phyloP scores from a whole-genome alignment of 2,113 vertebrate genomes.

The Monopterus albus region DNA sequence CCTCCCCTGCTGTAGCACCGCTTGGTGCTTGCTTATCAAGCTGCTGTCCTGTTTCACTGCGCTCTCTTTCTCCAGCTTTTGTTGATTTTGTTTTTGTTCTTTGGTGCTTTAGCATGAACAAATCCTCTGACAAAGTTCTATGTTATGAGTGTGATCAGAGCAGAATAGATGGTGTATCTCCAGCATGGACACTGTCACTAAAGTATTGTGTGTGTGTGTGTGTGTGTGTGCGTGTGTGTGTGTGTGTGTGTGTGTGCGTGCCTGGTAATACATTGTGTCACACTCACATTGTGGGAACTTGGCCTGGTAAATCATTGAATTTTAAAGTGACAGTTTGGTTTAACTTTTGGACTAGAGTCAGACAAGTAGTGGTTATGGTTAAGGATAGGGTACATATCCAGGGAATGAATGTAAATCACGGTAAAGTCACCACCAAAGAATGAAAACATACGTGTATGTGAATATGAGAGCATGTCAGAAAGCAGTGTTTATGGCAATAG shows the following conservation, averaged over 20 bases:
- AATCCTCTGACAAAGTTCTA: conserved; percentile 55
- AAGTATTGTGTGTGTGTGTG: background rate
- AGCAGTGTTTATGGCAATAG: conserved; percentile 34
- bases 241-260: too few relatives aligned
- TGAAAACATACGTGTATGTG: too few relatives aligned
- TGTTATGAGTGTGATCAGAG: conserved; percentile 51
- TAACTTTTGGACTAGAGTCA: too few relatives aligned
- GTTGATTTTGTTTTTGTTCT: conserved; percentile 16
- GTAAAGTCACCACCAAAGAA: too few relatives aligned
- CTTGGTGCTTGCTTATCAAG: background rate
- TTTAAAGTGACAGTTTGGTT: too few relatives aligned
- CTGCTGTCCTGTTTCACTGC: background rate
- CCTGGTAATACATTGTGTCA: too few relatives aligned
- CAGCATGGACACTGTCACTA: background rate
- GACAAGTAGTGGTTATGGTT: too few relatives aligned
- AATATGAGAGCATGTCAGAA: background rate
- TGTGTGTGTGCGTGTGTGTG: too few relatives aligned
- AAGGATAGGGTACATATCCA: too few relatives aligned
- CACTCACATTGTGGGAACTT: too few relatives aligned
- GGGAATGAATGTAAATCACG: too few relatives aligned
- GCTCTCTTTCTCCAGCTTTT: background rate
- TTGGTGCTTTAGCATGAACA: conserved; percentile 4
- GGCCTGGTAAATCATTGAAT: too few relatives aligned
- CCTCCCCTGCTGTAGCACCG: background rate
- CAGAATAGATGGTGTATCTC: conserved; percentile 45